Base-by-base conservation (phyloP, 2,888 invertebrate species). In the Bellardia bayeri region DNA sequence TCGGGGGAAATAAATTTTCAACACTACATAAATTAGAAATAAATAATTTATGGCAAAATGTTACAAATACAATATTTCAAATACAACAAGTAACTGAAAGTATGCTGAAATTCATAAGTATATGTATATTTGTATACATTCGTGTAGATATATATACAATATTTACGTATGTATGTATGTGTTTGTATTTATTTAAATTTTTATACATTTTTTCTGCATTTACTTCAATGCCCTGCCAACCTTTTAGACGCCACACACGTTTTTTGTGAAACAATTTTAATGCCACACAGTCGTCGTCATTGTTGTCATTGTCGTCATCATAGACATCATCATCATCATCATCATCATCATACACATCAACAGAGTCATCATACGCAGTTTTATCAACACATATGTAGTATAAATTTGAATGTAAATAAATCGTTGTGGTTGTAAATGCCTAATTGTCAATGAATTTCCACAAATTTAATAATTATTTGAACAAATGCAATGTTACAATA, bases 1-100 rank as follows among this genome's bases (percentile, higher is more conserved):
- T 75, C 85, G 4, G 30, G 85, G 85, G 81, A 85, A 85, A 85
- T 85, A 76, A 76, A 37, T 69, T 85, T 81, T 75, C 75, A 76
- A 61, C 85, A 82, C 85, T 66, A 66, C 76, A 81, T 85, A 78
- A 82, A 85, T 82, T 61, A 72, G 13, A 76, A 30, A 71, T 72
- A 82, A 78, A 85, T 85, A 75, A 82, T 78, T 85, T 61, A 76
- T 85, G 64, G 71, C 13, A 45, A 63, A 78, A 78, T 71, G 13
- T 42, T 56, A 37, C 14, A 56, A n/a, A 37, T 72, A 49, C 5
- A 64, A 64, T 54, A 66, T 61, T 68, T 78, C 45, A 78, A 78
- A 68, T 58, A 54, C 68, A 42, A 68, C 37, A 71, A 71, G 51
- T 71, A 33, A 30, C 30, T 56, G 16, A 71, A 71, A n/a, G 14